These are phyloP conservation scores for Coelogynopora nodosa DNA, from an alignment of 2,888 invertebrate species.

Conservation along the genomic window DNA sequence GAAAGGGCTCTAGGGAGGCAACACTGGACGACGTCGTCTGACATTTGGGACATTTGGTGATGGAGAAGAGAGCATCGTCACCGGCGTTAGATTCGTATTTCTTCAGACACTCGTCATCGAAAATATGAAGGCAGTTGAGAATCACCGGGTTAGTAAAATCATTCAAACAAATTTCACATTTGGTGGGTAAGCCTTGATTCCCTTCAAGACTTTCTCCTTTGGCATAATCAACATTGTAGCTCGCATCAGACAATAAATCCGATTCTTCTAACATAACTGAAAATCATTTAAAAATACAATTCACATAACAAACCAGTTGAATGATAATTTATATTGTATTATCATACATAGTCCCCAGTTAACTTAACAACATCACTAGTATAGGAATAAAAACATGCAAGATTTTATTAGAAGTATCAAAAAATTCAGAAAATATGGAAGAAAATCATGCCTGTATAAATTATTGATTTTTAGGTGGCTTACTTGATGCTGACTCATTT, in stretches of 20 bases:
- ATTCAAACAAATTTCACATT: slow-evolving; percentile 39
- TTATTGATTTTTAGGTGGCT: too few species aligned
- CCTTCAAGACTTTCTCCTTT: slow-evolving; percentile 38
- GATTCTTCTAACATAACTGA: slow-evolving; percentile 9
- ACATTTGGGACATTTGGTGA: slow-evolving; percentile 41
- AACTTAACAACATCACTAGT: too few species aligned
- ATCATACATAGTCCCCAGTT: too few species aligned
- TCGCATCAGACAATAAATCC: not conserved
- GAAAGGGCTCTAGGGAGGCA: slow-evolving; percentile 12
- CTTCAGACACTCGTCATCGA: slow-evolving; percentile 40
- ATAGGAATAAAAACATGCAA: too few species aligned
- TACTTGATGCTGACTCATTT: too few species aligned
- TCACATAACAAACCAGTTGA: too few species aligned
- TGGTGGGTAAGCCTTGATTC: not conserved
- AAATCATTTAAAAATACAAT: too few species aligned
- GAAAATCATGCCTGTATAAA: too few species aligned
- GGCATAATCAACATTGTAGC: slow-evolving; percentile 2
- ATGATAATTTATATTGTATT: too few species aligned
- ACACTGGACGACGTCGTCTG: not conserved
- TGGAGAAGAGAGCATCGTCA: not conserved
- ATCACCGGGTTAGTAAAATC: slow-evolving; percentile 37
- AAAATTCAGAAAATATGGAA: too few species aligned
- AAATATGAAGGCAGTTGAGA: slow-evolving; percentile 42
- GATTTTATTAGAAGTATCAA: too few species aligned
- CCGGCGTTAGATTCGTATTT: slow-evolving; percentile 35